phyloP scores from a whole-genome alignment of 2,888 invertebrate species.

The Biston betularia region DNA sequence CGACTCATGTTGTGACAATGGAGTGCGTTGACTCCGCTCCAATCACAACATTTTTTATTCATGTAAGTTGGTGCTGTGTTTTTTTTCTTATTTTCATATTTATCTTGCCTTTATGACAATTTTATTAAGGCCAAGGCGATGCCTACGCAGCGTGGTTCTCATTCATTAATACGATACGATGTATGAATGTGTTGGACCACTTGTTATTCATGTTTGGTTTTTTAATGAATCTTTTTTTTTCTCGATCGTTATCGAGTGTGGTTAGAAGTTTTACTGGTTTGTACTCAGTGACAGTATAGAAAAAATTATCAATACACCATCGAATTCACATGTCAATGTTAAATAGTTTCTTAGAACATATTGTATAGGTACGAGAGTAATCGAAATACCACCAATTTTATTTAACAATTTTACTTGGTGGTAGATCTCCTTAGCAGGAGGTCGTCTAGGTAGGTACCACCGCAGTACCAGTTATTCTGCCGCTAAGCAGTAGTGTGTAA shows the following conservation, averaged over 20 bases:
- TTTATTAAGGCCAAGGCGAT: slow-evolving; percentile 72
- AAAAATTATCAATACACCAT: not conserved
- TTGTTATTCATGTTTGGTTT: slow-evolving; percentile 38
- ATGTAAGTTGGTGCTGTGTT: slow-evolving; percentile 46
- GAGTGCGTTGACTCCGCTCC: slow-evolving; percentile 61
- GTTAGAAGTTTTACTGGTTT: slow-evolving; percentile 12
- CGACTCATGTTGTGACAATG: slow-evolving; percentile 51
- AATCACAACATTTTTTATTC: slow-evolving; percentile 50
- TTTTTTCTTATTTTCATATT: slow-evolving; percentile 63
- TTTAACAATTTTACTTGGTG: no score
- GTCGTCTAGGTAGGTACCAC: no score
- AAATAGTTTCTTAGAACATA: not conserved
- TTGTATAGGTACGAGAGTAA: not conserved
- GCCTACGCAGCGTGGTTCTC: slow-evolving; percentile 67
- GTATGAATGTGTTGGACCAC: slow-evolving; percentile 51
- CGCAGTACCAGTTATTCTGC: no score
- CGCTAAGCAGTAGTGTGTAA: no score
- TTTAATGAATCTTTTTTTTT: slow-evolving; percentile 17
- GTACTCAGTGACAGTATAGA: slow-evolving; percentile 1
- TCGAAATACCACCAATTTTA: no score
- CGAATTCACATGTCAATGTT: no score
- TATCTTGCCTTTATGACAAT: slow-evolving; percentile 77
- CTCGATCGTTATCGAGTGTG: slow-evolving; percentile 13
- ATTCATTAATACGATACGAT: slow-evolving; percentile 71
- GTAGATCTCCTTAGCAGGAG: no score